Evolutionary conservation across 2,888 invertebrate genomes (phyloP).

Genomic region (Baronia brevicornis): DNA sequence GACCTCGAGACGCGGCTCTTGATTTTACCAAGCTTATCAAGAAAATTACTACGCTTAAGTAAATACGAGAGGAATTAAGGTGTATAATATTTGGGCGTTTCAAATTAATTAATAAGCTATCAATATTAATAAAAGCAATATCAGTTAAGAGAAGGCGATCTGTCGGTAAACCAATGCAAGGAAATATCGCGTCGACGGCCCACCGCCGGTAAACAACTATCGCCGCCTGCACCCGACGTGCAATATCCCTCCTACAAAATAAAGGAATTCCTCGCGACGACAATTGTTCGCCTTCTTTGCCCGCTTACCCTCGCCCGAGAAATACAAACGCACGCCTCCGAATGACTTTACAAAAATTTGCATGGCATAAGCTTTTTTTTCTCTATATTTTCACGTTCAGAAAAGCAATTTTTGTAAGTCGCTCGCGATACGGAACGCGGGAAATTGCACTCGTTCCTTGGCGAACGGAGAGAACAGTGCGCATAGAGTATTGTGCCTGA

Average conservation of each 20-base stretch:
- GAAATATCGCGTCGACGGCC: slow-evolving; percentile 43
- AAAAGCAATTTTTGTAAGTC: slow-evolving; percentile 74
- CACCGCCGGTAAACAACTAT: slow-evolving; percentile 56
- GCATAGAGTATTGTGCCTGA: slow-evolving; percentile 50
- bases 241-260: slow-evolving; percentile 73
- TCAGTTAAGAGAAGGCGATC: slow-evolving; percentile 43
- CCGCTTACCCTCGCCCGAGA: slow-evolving; percentile 63
- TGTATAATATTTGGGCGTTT: neutral
- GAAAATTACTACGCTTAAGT: too few relatives aligned
- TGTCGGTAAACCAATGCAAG: slow-evolving; percentile 37
- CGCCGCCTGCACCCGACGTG: slow-evolving; percentile 67
- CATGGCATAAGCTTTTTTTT: slow-evolving; percentile 58
- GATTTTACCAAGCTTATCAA: too few relatives aligned
- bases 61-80: slow-evolving; percentile 3
- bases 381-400: slow-evolving; percentile 64
- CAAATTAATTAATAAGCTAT: too few relatives aligned
- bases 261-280: slow-evolving; percentile 66
- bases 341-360: slow-evolving; percentile 75
- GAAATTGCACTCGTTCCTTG: slow-evolving; percentile 68
- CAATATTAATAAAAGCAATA: slow-evolving; percentile 10
- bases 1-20: too few relatives aligned
- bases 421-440: slow-evolving; percentile 63
- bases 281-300: slow-evolving; percentile 63
- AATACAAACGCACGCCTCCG: slow-evolving; percentile 73
- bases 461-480: slow-evolving; percentile 52